A percentile compares a stretch with the other conserved stretches of the same genome.
Conservation (phyloP, 2,113 vertebrate species). For the Trichechus manatus region DNA sequence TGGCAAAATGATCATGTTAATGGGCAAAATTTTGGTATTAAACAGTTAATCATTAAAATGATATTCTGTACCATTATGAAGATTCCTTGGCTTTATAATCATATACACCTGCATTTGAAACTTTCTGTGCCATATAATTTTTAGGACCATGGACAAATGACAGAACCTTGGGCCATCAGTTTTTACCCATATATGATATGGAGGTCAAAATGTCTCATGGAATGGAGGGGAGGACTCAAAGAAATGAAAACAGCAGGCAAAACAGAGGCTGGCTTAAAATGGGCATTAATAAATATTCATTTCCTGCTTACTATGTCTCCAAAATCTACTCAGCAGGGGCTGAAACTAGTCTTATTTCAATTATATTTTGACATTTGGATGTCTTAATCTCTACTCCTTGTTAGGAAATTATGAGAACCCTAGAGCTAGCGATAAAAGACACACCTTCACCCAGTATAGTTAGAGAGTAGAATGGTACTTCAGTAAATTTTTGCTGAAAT, state of each 20-base stretch:
- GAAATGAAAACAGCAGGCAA: neutral
- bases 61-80: neutral
- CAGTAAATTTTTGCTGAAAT: neutral
- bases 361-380: constrained; percentile 9
- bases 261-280: neutral
- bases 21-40: neutral
- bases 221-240: neutral
- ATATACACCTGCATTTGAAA: neutral
- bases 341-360: constrained; percentile 16
- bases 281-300: constrained; percentile 38
- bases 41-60: neutral
- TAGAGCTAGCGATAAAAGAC: neutral
- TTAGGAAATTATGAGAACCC: neutral
- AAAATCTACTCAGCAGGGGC: neutral
- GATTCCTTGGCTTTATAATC: neutral
- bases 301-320: neutral
- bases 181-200: neutral
- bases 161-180: neutral
- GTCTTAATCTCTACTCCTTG: neutral
- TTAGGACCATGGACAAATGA: neutral
- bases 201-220: neutral
- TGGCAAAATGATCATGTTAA: neutral
- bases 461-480: neutral
- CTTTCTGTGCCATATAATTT: neutral
- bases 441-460: neutral